phyloP scores from a whole-genome alignment of 2,113 vertebrate genomes.

The Sclerurus mexicanus region DNA sequence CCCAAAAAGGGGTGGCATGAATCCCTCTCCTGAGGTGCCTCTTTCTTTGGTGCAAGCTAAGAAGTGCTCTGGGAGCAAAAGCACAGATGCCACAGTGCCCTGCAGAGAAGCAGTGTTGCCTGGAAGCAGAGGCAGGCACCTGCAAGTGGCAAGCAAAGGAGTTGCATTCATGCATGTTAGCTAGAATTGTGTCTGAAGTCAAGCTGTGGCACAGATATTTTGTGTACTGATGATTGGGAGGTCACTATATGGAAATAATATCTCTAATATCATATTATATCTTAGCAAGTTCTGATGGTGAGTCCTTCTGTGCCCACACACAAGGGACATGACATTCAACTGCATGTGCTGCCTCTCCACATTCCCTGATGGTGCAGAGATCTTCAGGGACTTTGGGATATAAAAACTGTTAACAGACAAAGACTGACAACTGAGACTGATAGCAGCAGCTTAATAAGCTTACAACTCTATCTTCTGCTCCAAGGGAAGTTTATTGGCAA shows the following conservation, averaged over 20 bases:
- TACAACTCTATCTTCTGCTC: not conserved
- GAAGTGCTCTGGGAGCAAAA: rapidly evolving
- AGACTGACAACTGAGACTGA: not conserved
- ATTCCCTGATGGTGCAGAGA: not conserved
- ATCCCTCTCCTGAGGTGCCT: not conserved
- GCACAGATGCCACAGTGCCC: not conserved
- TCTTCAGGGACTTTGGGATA: not conserved
- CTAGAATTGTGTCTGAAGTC: not conserved
- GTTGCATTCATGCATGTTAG: rapidly evolving
- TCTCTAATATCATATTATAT: not conserved
- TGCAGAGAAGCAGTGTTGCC: not conserved
- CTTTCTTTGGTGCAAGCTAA: not conserved
- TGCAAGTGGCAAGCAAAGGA: not conserved
- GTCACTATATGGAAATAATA: not conserved
- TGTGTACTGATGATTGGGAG: not conserved
- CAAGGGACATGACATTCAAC: not conserved
- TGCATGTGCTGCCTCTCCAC: not conserved
- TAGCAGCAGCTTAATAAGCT: not conserved
- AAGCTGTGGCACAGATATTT: not conserved
- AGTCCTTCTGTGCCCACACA: not conserved
- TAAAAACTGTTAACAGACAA: not conserved
- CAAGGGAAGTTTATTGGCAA: not conserved
- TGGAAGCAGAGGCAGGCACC: not conserved
- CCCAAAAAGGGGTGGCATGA: not conserved
- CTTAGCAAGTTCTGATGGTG: not conserved